Base-by-base conservation (phyloP, 2,113 vertebrate genomes). In the Peucedramus taeniatus region DNA sequence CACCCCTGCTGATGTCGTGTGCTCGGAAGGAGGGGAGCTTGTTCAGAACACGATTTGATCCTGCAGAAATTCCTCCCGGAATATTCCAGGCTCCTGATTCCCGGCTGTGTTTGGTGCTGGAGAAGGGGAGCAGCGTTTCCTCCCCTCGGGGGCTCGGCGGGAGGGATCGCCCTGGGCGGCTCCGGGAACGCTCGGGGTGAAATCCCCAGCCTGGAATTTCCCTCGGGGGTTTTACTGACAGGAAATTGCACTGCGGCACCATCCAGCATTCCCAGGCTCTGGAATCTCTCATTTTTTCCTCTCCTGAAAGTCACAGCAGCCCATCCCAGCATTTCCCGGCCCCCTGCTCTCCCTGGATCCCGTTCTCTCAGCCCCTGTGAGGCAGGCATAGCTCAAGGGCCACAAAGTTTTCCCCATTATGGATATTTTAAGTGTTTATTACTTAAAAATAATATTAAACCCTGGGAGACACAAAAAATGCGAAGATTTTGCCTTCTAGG, bases 291-390 rank as follows among this genome's bases (percentile, higher is more conserved):
- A 13, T 61, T 44, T 63, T 13, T 50, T 12, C 15, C 47, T 15
- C 57, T 63, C 51, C 74, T 19, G 13, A 17, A 72, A 37, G 24
- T 5, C 60, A 33, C 20, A 8, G 5, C 47, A 5, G 8, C 28
- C 31, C 15, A 1, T 24, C 4, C 60, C 81, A 31, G 40, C 3
- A 3, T 4, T 14, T 30, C 75, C 66, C 2, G 4, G 13, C 24
- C 66, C 63, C 71, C 68, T 30, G 16, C 60, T 10, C 71, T 51
- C 24, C 37, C 50, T 8, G 39, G 45, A 6, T 17, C 28, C 45
- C 5, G 1, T 13, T n/a, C 37, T 19, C 74, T 21, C 81, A 9
- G 7, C 26, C 0, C 6, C 18, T 2, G 0, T 13, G 19, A 9
- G 31, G 6, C 15, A 0, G 3, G 21, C 8, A 6, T 16, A 22